Conservation (phyloP, 1,140 invertebrate species). For the Scaptomyza pallida region DNA sequence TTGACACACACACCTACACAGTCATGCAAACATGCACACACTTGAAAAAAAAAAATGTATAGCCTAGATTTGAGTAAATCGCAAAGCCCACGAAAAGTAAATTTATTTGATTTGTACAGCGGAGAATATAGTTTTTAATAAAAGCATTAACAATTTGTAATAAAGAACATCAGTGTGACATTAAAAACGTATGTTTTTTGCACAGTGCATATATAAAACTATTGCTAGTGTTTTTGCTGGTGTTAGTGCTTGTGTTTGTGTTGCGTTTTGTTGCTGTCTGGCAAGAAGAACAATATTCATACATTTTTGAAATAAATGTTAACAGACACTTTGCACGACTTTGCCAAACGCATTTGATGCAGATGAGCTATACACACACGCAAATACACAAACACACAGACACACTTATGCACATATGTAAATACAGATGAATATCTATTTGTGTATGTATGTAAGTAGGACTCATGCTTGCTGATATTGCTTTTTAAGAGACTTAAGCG, state of each 20-base stretch:
- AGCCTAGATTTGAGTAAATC: not conserved
- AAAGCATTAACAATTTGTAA: no score
- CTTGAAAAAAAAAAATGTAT: not conserved
- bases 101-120: not conserved
- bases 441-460: not conserved
- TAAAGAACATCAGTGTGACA: no score
- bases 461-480: not conserved
- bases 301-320: conserved; percentile 70
- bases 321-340: conserved; percentile 70
- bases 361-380: conserved; percentile 35
- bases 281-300: conserved; percentile 9
- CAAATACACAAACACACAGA: not conserved
- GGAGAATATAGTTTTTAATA: no score
- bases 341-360: conserved; percentile 44
- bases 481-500: conserved; percentile 5
- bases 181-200: not conserved
- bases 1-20: conserved; percentile 7
- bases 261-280: not conserved
- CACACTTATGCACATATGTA: not conserved
- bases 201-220: not conserved
- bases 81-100: not conserved
- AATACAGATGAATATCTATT: not conserved
- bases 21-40: not conserved
- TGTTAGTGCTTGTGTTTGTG: not conserved
- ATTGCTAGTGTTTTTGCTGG: no score